Conservation (phyloP, 1,140 invertebrate genomes). For the Caenorhabditis remanei region DNA sequence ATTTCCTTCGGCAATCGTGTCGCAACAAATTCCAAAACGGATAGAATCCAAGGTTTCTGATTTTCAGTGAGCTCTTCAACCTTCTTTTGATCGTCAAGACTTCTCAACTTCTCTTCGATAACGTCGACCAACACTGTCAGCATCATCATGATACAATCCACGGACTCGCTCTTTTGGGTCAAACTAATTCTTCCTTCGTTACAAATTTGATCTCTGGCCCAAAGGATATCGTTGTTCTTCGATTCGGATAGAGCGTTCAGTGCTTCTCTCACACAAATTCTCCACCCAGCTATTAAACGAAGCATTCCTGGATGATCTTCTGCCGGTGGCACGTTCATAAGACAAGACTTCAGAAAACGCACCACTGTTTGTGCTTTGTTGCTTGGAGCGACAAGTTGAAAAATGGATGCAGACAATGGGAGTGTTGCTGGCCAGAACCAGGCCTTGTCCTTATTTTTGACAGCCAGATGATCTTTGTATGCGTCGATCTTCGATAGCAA, state of each 20-base stretch:
- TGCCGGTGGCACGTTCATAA: background rate
- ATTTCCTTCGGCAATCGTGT: slow-evolving; percentile 2
- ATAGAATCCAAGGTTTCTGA: slow-evolving; percentile 22
- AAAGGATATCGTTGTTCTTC: slow-evolving; percentile 3
- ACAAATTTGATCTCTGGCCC: slow-evolving; percentile 31
- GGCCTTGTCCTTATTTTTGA: background rate
- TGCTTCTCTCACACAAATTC: slow-evolving; percentile 4
- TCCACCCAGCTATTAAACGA: background rate
- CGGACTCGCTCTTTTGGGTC: slow-evolving; percentile 1
- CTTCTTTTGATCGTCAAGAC: background rate
- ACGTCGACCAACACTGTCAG: background rate
- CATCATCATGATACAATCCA: slow-evolving; percentile 47
- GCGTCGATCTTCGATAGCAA: background rate
- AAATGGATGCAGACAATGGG: slow-evolving; percentile 6
- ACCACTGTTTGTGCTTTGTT: background rate
- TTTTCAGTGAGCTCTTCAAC: background rate
- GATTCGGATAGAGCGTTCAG: background rate
- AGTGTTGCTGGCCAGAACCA: slow-evolving; percentile 29
- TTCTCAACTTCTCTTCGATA: background rate
- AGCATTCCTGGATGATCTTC: background rate
- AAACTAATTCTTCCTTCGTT: slow-evolving; percentile 2
- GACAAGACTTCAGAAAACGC: background rate
- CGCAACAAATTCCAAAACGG: slow-evolving; percentile 4
- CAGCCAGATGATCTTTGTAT: background rate
- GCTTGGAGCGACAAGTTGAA: background rate